A percentile compares a stretch with the other conserved stretches of the same genome.
phyloP scores from a whole-genome alignment of 2,797 vertebrate species.

The Cygnus olor region DNA sequence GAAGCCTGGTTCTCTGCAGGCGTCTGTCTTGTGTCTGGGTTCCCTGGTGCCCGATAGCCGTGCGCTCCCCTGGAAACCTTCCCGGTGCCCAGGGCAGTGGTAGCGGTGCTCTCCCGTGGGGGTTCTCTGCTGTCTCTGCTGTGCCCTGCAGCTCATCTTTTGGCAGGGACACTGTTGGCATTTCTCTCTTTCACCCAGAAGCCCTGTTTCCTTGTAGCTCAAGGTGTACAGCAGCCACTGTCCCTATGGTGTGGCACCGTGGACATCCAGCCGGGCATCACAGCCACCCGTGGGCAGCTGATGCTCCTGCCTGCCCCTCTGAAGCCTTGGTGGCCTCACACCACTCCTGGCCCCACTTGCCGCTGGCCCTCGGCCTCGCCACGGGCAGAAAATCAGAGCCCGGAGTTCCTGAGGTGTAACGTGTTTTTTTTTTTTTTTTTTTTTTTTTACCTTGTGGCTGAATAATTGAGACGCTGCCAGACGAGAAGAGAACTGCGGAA shows the following conservation, averaged over 20 bases:
- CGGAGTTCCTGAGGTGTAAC: background rate
- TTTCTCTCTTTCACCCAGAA: background rate
- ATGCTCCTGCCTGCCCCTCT: fast-evolving
- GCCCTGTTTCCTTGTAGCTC: background rate
- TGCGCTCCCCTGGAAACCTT: background rate
- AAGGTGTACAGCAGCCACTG: background rate
- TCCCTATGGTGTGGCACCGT: background rate
- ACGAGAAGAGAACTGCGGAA: slow-evolving; percentile 50
- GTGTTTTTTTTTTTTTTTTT: background rate
- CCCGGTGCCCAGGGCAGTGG: fast-evolving
- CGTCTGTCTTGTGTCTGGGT: background rate
- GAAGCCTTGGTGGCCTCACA: fast-evolving
- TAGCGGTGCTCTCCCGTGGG: background rate
- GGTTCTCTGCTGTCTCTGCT: background rate
- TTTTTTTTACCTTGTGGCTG: background rate
- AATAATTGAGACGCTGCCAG: slow-evolving; percentile 71
- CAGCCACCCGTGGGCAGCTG: background rate
- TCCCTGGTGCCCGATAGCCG: background rate
- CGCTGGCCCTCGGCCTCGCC: background rate
- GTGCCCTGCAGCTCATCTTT: background rate
- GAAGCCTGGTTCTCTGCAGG: background rate
- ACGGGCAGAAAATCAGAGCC: fast-evolving
- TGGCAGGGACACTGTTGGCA: fast-evolving
- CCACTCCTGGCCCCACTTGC: background rate
- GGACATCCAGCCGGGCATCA: background rate